Base-by-base conservation (phyloP, 2,797 vertebrate genomes). In the Phalanger gymnotis region DNA sequence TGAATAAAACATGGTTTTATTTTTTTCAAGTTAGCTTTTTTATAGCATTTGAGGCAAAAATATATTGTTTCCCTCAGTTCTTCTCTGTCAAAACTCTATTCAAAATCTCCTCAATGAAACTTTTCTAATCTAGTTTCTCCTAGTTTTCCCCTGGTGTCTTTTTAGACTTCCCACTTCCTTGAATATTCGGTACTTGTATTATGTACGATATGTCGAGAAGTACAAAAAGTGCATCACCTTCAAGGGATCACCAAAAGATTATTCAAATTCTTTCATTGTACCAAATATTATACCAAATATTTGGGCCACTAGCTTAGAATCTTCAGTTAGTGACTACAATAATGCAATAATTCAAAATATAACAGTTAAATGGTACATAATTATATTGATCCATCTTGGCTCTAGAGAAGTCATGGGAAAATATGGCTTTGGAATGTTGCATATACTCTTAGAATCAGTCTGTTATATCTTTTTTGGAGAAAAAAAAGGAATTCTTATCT, bases 21-120 rank as follows among this genome's bases (percentile, higher is more conserved):
- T 92, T 40, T 40, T 52, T 22, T 89, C 9, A 53, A 11, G 1
- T 5, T 54, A 94, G 13, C 81, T n/a, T 47, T 47, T 92, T 91
- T 94, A 51, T 90, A 94, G 22, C 52, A 66, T 90, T 90, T 40
- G 34, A 73, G 40, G 57, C 91, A 94, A 95, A n/a, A 54, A 91
- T 81, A 94, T 61, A 0, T 91, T 92, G 81, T 28, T 94, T 34
- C 91, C 53, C 91, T 92, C 54, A 66, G 11, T 16, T 28, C 1
- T 14, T 22, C 1, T 91, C 0, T 55, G 87, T 61, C 89, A 96
- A 92, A 91, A 53, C 5, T 89, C 52, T 93, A 34, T 3, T 19
- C 16, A 89, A 13, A 61, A 90, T 53, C 12, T 94, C 10, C 54
- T 95, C 5, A 92, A 22, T 40, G 53, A 95, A 73, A 6, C 12